Evolutionary conservation across 2,797 vertebrate genomes (phyloP).

Genomic region (Arremon brunneinucha): DNA sequence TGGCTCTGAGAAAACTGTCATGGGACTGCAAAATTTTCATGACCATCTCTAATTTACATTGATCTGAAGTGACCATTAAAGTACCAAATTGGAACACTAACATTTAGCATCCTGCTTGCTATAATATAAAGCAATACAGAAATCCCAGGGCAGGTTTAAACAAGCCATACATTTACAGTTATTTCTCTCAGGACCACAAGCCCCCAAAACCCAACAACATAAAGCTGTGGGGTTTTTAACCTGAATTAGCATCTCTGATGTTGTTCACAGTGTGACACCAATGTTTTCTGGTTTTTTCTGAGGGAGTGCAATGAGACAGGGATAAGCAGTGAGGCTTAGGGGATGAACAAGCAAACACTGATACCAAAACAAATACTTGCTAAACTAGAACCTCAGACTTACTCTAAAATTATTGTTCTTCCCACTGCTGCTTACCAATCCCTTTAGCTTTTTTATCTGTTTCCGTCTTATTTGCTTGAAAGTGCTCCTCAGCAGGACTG

Average conservation of each 20-base stretch:
- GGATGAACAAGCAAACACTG: background rate
- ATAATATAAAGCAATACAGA: background rate
- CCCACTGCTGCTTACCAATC: background rate
- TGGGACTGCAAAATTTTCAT: background rate
- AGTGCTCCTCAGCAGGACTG: background rate
- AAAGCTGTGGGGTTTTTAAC: background rate
- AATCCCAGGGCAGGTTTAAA: background rate
- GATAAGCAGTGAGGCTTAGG: background rate
- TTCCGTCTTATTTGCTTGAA: slow-evolving; percentile 14
- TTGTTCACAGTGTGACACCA: background rate
- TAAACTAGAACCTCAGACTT: background rate
- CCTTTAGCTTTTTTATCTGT: background rate
- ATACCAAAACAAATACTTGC: background rate
- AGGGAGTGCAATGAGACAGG: background rate
- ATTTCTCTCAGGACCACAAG: background rate
- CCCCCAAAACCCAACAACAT: background rate
- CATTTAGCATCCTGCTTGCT: background rate
- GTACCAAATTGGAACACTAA: background rate
- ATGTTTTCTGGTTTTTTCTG: background rate
- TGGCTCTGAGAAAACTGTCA: background rate
- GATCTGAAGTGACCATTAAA: background rate
- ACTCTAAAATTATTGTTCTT: background rate
- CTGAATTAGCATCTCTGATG: background rate
- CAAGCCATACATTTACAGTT: background rate
- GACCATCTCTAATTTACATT: background rate